Evolutionary conservation across 1,140 invertebrate species (phyloP), one percentile per base, ranked within the genome.

Genomic region (Apis dorsata): DNA sequence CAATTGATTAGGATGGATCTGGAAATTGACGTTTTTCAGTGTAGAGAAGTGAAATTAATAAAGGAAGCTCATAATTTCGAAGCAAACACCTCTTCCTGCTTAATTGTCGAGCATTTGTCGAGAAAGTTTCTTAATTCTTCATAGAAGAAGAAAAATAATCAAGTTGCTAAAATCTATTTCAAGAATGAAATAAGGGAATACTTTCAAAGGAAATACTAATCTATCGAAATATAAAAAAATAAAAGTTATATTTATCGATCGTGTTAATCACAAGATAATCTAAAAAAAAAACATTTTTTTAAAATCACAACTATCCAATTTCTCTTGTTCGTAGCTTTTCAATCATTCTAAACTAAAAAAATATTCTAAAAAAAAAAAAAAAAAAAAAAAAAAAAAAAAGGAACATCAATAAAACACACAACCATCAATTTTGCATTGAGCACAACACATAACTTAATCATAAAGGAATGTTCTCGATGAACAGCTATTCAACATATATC

Each of bases 31-130:
- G 44, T 75, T 65, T 53, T 19, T 74, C 51, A 44, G 34, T 63
- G 51, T 53, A 51, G 71, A 80, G 79, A 79, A 74, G 60, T 66
- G 73, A 76, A 77, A 76, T 57, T 19, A 11, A 15, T 76, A 49
- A 77, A 44, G 80, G 80, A 81, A 81, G 80, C 73, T 81, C 80
- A 49, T n/a, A 81, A 77, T 81, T 75, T 69, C 72, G 55, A 81
- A 81, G 80, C 73, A 28, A 28, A 65, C 53, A 9, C 24, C 19
- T 28, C 44, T 15, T 28, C 24, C 73, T n/a, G 49, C 15, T n/a
- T 53, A 55, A 72, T 34, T 62, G 57, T 83, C 77, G 60, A 53
- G 11, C n/a, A 1, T 19, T n/a, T 13, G 15, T 21, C 3, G 28
- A 28, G 17, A 53, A 49, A 71, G 12, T 63, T 57, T 49, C n/a